Percentiles rank a stretch among this genome's conserved stretches.
Conservation (phyloP, 1,140 invertebrate genomes). For the Nasonia longicornis region DNA sequence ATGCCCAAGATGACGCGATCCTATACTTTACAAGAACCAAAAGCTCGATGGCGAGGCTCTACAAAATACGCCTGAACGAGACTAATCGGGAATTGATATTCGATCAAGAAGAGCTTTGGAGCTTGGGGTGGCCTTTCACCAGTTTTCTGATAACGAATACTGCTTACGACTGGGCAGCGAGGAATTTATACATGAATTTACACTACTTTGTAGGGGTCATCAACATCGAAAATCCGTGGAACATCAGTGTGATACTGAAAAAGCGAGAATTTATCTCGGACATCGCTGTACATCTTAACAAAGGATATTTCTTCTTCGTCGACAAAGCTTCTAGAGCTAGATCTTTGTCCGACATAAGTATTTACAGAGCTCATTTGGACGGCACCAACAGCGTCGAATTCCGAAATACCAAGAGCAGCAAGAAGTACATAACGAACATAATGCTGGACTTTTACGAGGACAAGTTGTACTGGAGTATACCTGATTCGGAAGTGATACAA, state of each 20-base stretch:
- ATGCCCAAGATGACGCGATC: not conserved
- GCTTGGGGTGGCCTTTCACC: not conserved
- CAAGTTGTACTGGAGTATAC: conserved; percentile 3
- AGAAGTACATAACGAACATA: not conserved
- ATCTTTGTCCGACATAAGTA: not conserved
- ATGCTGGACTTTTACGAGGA: conserved; percentile 1
- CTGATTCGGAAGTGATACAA: not conserved
- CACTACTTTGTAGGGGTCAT: not conserved
- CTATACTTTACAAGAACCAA: not conserved
- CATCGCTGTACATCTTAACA: not conserved
- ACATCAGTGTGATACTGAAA: not conserved
- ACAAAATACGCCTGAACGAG: not conserved
- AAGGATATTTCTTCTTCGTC: not conserved
- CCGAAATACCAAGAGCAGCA: too few relatives aligned
- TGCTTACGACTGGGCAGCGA: not conserved
- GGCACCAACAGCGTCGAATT: not conserved
- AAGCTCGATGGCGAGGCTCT: not conserved
- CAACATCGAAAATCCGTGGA: not conserved
- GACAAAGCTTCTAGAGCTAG: not conserved
- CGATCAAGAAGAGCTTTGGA: not conserved
- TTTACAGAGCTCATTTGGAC: not conserved
- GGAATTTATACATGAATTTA: conserved; percentile 1
- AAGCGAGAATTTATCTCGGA: not conserved
- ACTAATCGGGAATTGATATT: not conserved
- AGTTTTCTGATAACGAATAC: not conserved